Evolutionary conservation across 2,113 vertebrate species (phyloP), one percentile per base, ranked within the genome.

Genomic region (Oryzias javanicus): DNA sequence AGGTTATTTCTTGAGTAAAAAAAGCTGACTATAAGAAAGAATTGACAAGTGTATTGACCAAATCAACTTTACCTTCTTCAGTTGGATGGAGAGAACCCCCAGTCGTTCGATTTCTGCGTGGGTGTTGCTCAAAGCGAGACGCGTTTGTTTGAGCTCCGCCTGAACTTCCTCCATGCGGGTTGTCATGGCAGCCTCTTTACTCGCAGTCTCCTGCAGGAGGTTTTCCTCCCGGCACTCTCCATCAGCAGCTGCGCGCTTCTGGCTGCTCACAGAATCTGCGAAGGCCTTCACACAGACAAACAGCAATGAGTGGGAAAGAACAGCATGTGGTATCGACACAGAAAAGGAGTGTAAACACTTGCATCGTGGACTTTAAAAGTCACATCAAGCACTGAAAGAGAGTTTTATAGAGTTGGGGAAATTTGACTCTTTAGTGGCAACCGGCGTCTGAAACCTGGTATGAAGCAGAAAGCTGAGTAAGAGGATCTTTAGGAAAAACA

Each of bases 151-250:
- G 44, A 93, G 73, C 61, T 94, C 92, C 3, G 69, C 69, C 79
- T 92, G 92, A 59, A 93, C 84, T 74, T 93, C 92, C 12, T 92
- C 91, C 6, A 94, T 74, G 56, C 86, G 87, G 1, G 87, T 90
- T 42, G 84, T 85, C 87, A 94, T 86, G 73, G 86, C 89, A 67
- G 92, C 92, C 87, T 94, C 93, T 80, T 91, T 94, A 5, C 74
- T 87, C 46, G 92, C 92, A 0, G 92, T 91, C 78, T 94, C 93
- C 74, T 90, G 89, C 35, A 94, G 80, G 53, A 94, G 64, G 19
- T 46, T 85, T 77, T 94, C 93, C 69, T 94, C 93, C 59, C 92
- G 81, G 72, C 73, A 92, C 79, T 94, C 93, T 42, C 93, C 93
- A 69, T 93, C 92, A 41, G 90, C 93, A 27, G 89, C 90, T 47